Evolutionary conservation across 2,888 invertebrate species (phyloP).

Genomic region (Scaptomyza caliginosa): DNA sequence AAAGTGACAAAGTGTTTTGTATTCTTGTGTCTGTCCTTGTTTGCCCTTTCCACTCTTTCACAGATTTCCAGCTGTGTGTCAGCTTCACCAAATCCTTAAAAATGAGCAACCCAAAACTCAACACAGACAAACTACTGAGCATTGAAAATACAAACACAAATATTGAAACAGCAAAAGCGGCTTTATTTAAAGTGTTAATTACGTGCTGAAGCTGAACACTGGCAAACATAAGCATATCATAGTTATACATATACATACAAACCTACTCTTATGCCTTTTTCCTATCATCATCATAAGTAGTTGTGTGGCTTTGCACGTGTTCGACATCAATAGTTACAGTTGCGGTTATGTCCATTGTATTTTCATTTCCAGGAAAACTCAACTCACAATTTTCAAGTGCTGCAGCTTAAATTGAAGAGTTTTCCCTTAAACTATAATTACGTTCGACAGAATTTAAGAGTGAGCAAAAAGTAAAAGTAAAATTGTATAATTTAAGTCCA

Average conservation of each 20-base stretch:
- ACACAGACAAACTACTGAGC: constrained; percentile 46
- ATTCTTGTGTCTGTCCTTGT: constrained; percentile 18
- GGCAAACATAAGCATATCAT: constrained; percentile 12
- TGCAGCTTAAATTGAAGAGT: constrained; percentile 4
- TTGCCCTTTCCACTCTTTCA: not conserved
- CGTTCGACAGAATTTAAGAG: not conserved
- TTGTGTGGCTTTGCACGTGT: constrained; percentile 33
- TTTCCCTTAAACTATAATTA: constrained; percentile 1
- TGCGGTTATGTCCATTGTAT: not conserved
- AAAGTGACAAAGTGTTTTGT: constrained; percentile 35
- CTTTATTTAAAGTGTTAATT: constrained; percentile 71
- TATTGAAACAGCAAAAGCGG: constrained; percentile 66
- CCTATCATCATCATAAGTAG: not conserved
- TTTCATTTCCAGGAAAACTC: constrained; percentile 6
- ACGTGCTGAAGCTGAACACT: constrained; percentile 53
- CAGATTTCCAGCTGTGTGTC: constrained; percentile 2
- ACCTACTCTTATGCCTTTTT: constrained; percentile 25
- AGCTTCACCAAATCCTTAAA: constrained; percentile 32
- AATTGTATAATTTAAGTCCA: not conserved
- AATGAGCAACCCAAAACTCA: constrained; percentile 24
- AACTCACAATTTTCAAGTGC: not conserved
- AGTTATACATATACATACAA: not conserved
- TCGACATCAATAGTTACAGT: constrained; percentile 14
- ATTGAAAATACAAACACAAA: constrained; percentile 65
- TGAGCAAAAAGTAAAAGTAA: not conserved